Evolutionary conservation across 2,797 vertebrate genomes (phyloP).

Genomic region (Sebastes elongatus): DNA sequence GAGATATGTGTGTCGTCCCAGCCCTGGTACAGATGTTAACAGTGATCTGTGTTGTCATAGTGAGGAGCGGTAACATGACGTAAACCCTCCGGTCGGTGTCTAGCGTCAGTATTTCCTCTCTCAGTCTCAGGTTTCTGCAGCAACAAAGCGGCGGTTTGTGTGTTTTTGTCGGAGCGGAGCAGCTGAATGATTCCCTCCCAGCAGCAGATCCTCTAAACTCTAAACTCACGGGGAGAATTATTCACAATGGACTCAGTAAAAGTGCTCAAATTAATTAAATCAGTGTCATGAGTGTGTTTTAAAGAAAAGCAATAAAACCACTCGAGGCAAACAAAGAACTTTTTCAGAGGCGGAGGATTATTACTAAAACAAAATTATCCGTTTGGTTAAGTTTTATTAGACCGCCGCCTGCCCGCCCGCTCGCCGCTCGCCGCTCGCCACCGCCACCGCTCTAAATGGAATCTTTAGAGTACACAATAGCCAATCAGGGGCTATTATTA

Average conservation of each 20-base stretch:
- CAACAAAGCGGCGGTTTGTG: neutral
- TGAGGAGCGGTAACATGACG: neutral
- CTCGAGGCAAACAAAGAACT: conserved; percentile 67
- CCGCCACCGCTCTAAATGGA: conserved; percentile 41
- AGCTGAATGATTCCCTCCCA: conserved; percentile 7
- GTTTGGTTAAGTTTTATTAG: conserved; percentile 64
- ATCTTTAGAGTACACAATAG: conserved; percentile 66
- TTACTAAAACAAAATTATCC: conserved; percentile 54
- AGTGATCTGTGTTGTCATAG: too few species aligned
- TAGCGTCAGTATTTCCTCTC: neutral
- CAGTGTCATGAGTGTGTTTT: conserved; percentile 42
- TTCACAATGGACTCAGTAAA: conserved; percentile 43
- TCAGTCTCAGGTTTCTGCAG: neutral
- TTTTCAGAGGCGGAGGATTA: conserved; percentile 57
- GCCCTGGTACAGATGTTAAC: too few species aligned
- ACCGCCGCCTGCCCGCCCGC: neutral
- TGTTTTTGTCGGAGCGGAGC: neutral
- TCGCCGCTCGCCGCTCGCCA: neutral
- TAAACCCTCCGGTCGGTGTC: neutral
- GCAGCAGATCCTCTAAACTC: conserved; percentile 22
- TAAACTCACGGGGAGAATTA: conserved; percentile 27
- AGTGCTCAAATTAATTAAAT: conserved; percentile 66
- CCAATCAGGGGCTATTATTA: conserved; percentile 67
- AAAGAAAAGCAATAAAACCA: conserved; percentile 57
- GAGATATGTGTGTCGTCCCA: too few species aligned